phyloP scores from a whole-genome alignment of 2,113 vertebrate species.

The Pristiophorus japonicus region DNA sequence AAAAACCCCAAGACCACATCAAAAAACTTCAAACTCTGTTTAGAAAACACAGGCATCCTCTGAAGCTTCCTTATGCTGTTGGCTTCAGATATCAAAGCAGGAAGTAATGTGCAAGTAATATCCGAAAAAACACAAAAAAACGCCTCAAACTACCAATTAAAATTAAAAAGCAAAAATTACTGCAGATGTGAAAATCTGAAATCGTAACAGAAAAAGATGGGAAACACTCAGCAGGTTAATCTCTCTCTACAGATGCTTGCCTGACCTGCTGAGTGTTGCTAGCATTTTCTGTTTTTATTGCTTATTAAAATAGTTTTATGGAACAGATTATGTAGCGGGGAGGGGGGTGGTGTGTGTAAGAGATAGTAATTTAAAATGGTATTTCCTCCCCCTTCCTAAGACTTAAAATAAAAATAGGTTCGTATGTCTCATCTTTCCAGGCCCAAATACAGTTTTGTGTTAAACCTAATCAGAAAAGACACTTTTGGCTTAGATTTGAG shows the following conservation, averaged over 20 bases:
- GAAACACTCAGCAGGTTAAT: background rate
- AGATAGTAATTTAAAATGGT: background rate
- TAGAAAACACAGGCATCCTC: constrained; percentile 15
- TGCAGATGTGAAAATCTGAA: background rate
- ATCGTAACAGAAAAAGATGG: background rate
- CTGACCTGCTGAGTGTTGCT: no score
- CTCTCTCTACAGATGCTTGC: background rate
- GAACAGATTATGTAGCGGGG: no score
- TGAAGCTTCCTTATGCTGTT: constrained; percentile 16
- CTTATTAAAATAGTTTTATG: background rate
- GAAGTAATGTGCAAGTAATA: background rate
- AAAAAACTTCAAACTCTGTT: constrained; percentile 14
- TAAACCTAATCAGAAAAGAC: background rate
- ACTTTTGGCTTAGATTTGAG: background rate
- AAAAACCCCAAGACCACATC: constrained; percentile 6
- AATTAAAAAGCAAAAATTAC: background rate
- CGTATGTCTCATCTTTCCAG: background rate
- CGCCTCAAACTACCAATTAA: background rate
- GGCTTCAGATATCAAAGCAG: constrained; percentile 33
- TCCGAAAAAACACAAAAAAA: background rate
- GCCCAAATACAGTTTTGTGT: no score
- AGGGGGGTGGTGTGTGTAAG: background rate
- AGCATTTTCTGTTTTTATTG: background rate
- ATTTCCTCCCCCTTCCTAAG: no score
- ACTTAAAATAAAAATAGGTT: background rate